Evolutionary conservation across 2,888 invertebrate species (phyloP), one percentile per base, ranked within the genome.

Genomic region (Agrotis puta): DNA sequence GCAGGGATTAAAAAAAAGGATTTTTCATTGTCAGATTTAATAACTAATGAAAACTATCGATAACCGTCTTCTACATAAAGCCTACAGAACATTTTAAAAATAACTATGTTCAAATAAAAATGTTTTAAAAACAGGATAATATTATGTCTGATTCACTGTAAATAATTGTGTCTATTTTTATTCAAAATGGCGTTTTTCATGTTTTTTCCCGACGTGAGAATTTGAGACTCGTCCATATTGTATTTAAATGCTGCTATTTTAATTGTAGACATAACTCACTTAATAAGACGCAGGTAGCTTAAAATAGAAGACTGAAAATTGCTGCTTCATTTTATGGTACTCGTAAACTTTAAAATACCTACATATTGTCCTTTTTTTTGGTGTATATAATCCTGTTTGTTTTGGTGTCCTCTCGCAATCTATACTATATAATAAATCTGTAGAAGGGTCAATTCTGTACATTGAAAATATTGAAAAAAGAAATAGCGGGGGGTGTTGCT

Each of bases 191-290:
- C 58, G 39, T 33, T 72, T 73, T 62, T 45, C 27, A 27, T 45
- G 24, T 43, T 82, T 83, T 81, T 83, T 73, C 50, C 62, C 50
- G 1, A 3, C 63, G 59, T 83, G 83, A 22, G 81, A 83, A 81
- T 69, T 20, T 20, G 9, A 48, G 18, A 68, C 53, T 65, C 53
- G 54, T 47, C 50, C 43, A 27, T 43, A 83, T 83, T 83, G 83
- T 83, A 70, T 83, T 83, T 63, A 65, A 81, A 83, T 76, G 14
- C 18, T 58, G 27, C 9, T 70, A 66, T 73, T 70, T 70, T 61
- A 77, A 71, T 71, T 77, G 11, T 47, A 61, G 64, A 20, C 43
- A 27, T 69, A 50, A 24, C 24, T 39, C 45, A 9, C 20, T 18
- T 70, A 76, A 14, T 51, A 50, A 39, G 47, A 62, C 76, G 69